A percentile compares a stretch with the other conserved stretches of the same genome.
Conservation (phyloP, 1,140 invertebrate genomes). For the Acyrthosiphon pisum region DNA sequence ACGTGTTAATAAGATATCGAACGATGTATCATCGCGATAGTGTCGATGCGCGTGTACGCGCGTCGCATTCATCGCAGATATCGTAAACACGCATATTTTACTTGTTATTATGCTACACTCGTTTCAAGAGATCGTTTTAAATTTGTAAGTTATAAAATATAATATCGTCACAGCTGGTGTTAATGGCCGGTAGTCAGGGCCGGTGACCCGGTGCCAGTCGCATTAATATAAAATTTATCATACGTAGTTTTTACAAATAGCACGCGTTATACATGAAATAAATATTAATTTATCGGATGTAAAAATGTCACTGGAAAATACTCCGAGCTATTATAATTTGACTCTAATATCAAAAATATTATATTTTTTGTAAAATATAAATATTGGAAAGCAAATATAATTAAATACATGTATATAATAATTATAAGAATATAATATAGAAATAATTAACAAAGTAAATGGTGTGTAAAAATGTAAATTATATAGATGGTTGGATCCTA, state of each 20-base stretch:
- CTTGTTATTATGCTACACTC: neutral
- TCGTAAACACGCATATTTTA: neutral
- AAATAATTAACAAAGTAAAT: neutral
- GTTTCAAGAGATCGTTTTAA: constrained; percentile 7
- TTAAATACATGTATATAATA: neutral
- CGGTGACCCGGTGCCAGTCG: constrained; percentile 24
- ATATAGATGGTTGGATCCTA: neutral
- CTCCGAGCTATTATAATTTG: neutral
- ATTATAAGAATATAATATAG: neutral
- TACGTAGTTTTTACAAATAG: neutral
- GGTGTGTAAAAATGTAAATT: neutral
- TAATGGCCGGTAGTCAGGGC: constrained; percentile 34
- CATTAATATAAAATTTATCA: neutral
- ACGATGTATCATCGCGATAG: neutral
- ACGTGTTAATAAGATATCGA: neutral
- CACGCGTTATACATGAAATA: neutral
- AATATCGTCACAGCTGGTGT: constrained; percentile 1
- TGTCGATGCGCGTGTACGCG: neutral
- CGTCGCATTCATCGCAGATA: neutral
- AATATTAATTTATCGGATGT: constrained; percentile 24
- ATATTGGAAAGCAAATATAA: neutral
- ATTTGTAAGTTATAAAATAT: neutral
- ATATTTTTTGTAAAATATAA: neutral
- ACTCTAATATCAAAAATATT: no score
- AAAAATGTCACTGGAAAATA: neutral